Evolutionary conservation across 2,113 vertebrate genomes (phyloP), one percentile per base, ranked within the genome.

Genomic region (Brachionichthys hirsutus): DNA sequence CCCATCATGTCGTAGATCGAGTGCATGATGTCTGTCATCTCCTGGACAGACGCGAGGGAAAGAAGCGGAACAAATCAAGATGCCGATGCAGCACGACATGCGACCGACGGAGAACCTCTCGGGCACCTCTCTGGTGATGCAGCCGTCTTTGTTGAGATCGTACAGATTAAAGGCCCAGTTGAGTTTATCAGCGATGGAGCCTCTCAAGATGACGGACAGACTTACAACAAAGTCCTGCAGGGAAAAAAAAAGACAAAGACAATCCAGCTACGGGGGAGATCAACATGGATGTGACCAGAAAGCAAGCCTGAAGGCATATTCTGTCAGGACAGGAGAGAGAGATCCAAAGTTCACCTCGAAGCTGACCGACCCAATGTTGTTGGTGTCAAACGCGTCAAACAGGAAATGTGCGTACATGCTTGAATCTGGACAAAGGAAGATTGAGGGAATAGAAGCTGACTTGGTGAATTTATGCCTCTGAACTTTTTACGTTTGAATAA

Each of bases 1-100:
- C 96, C 96, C 96, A 98, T 98, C 95, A 98, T 95, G 76, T 97
- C 94, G 0, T 98, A 98, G 88, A 98, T 97, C 45, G 96, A 95
- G 66, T 93, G 93, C 93, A 98, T 95, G 77, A 98, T 98, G 67
- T 95, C 94, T 67, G 94, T 89, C 95, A 98, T 98, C 91, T 98
- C 97, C 97, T 98, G 76, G 16, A 79, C 64, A 55, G n/a, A 57
- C 60, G 10, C 15, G 56, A 58, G 47, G 12, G 13, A 12, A 34
- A n/a, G 7, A 45, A 40, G 30, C 15, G 4, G 7, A 11, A 11
- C 2, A 22, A 35, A 51, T 30, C 12, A 38, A 46, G 12, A 6
- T 30, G 24, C 24, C 3, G 30, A 22, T 17, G 34, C 15, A 4
- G 15, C 12, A 22, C 2, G 19, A 40, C 35, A 24, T 54, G 3